Conservation (phyloP, 2,888 invertebrate genomes). For the Drosophila siamana region DNA sequence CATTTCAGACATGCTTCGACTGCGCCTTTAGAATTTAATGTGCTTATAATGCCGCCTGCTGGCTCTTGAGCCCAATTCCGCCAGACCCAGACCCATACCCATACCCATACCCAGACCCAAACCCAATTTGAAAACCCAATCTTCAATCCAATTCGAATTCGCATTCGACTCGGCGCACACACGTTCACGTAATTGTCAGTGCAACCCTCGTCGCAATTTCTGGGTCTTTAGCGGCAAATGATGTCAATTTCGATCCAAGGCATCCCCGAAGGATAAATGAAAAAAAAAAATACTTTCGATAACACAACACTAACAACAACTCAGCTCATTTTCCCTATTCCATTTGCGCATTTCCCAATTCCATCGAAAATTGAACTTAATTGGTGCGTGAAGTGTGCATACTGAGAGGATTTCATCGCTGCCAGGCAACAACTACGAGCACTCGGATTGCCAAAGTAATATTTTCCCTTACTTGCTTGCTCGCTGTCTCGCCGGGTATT, state of each 20-base stretch:
- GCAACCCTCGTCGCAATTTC: conserved; percentile 62
- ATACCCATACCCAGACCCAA: no score
- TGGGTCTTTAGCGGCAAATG: conserved; percentile 72
- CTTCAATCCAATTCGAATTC: conserved; percentile 23
- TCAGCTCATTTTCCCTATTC: conserved; percentile 47
- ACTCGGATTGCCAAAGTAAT: no score
- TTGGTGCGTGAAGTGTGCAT: conserved; percentile 75
- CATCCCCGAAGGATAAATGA: conserved; percentile 27
- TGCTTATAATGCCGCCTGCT: conserved; percentile 82
- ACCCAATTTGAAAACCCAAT: conserved; percentile 28
- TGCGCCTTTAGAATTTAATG: conserved; percentile 80
- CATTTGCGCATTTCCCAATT: conserved; percentile 19
- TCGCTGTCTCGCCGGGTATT: neutral
- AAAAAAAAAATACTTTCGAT: conserved; percentile 2
- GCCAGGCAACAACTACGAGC: conserved; percentile 60
- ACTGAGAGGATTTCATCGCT: conserved; percentile 56
- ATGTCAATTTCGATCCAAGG: conserved; percentile 70
- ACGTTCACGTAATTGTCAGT: conserved; percentile 61
- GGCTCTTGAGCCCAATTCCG: conserved; percentile 64
- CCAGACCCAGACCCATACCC: no score
- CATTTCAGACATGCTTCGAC: conserved; percentile 74
- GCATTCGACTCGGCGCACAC: conserved; percentile 67
- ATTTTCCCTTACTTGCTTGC: neutral
- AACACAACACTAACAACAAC: conserved; percentile 14
- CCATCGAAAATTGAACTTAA: conserved; percentile 71